These are phyloP conservation scores for Pyrrhia umbra DNA, from an alignment of 2,888 invertebrate species.

Conservation along the genomic window DNA sequence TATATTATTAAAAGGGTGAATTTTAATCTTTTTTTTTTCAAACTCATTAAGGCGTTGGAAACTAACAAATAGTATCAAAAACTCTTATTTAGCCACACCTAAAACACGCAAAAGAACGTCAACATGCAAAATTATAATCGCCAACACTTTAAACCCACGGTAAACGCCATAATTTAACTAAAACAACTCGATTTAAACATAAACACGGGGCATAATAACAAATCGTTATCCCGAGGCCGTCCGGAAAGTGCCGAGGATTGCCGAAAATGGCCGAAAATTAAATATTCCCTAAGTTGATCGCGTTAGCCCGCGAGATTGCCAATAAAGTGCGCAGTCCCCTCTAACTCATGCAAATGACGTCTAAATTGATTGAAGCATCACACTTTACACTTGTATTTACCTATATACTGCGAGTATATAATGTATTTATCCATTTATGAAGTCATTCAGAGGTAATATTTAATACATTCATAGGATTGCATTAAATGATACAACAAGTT, in stretches of 20 bases:
- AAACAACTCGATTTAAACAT: constrained; percentile 48
- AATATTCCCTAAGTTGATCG: constrained; percentile 84
- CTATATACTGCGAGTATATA: not conserved
- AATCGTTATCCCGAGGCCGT: constrained; percentile 67
- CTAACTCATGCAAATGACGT: constrained; percentile 76
- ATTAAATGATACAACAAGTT: no score
- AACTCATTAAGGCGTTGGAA: no score
- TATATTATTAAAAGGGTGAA: no score
- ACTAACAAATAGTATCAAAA: no score
- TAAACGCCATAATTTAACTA: constrained; percentile 27
- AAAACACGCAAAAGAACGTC: not conserved
- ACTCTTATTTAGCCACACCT: no score
- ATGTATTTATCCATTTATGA: no score
- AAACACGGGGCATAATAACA: constrained; percentile 62
- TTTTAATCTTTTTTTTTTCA: no score
- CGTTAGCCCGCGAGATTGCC: constrained; percentile 89
- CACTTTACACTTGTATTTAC: constrained; percentile 28
- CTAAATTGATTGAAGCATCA: constrained; percentile 74
- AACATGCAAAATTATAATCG: not conserved
- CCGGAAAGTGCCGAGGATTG: constrained; percentile 74
- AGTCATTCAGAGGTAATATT: no score
- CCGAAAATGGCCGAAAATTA: constrained; percentile 83
- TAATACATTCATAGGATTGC: no score
- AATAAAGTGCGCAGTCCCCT: constrained; percentile 78
- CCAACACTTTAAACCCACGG: not conserved